Evolutionary conservation across 1,140 invertebrate species (phyloP).

Genomic region (Drosophila ambigua): DNA sequence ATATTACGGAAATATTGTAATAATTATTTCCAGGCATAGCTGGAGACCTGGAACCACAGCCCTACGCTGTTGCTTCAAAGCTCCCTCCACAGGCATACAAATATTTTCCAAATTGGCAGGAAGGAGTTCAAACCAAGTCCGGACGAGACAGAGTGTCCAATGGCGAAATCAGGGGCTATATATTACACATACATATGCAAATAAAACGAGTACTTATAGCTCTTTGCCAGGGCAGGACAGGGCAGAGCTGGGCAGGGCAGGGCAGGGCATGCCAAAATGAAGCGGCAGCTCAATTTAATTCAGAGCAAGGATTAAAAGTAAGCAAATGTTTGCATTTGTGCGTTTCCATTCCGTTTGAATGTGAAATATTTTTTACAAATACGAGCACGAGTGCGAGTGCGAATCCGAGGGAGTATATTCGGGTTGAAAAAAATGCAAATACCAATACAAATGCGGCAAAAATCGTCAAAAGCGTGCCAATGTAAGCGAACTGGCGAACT

Average conservation of each 20-base stretch:
- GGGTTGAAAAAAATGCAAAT: constrained; percentile 26
- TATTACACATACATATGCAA: too few relatives aligned
- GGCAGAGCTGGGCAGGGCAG: too few relatives aligned
- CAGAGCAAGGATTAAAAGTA: constrained; percentile 31
- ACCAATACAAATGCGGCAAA: constrained; percentile 27
- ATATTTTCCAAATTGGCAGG: too few relatives aligned
- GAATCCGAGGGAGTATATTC: too few relatives aligned
- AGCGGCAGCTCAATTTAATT: constrained; percentile 45
- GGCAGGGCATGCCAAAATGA: constrained; percentile 18
- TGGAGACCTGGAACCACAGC: neutral
- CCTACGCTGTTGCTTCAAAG: too few relatives aligned
- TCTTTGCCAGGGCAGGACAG: too few relatives aligned
- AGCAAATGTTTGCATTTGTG: constrained; percentile 73
- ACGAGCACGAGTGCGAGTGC: too few relatives aligned
- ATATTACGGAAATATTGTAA: neutral
- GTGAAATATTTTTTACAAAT: constrained; percentile 70
- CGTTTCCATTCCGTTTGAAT: constrained; percentile 69
- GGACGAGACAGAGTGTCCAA: too few relatives aligned
- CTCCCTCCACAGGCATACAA: too few relatives aligned
- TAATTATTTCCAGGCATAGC: neutral
- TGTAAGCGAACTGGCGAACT: constrained; percentile 16
- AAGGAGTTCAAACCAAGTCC: too few relatives aligned
- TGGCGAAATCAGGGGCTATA: too few relatives aligned
- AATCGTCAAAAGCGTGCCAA: constrained; percentile 67
- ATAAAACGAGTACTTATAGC: too few relatives aligned